These are phyloP conservation scores for Sebastes trivittatus DNA, from an alignment of 2,797 vertebrate genomes.

Conservation along the genomic window DNA sequence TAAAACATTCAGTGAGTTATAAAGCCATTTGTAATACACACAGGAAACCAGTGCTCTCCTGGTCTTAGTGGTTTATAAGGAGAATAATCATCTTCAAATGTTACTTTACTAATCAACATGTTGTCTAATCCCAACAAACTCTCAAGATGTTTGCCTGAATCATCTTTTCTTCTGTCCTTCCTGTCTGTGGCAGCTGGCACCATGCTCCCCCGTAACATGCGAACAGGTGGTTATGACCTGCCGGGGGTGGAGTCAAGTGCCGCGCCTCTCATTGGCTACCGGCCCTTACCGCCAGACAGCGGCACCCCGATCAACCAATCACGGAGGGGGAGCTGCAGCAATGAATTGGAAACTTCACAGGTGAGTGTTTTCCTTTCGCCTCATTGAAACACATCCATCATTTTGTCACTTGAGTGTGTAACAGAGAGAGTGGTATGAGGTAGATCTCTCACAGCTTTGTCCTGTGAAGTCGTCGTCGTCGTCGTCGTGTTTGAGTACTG, in stretches of 20 bases:
- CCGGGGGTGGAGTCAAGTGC: slow-evolving; percentile 79
- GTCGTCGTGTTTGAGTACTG: neutral
- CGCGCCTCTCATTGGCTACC: slow-evolving; percentile 83
- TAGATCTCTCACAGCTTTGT: neutral
- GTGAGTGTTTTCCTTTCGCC: slow-evolving; percentile 55
- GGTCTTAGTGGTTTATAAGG: neutral
- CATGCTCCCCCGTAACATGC: slow-evolving; percentile 82
- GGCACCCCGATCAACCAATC: slow-evolving; percentile 41
- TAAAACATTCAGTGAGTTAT: neutral
- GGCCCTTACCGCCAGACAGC: slow-evolving; percentile 72
- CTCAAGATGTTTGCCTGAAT: neutral
- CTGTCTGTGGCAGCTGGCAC: slow-evolving; percentile 46
- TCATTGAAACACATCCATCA: slow-evolving; percentile 6
- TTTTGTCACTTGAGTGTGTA: neutral
- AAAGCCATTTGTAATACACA: no score
- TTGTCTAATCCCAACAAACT: neutral
- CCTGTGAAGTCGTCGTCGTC: neutral
- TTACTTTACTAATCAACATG: neutral
- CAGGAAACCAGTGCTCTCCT: neutral
- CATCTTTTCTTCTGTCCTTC: neutral
- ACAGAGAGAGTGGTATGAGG: neutral
- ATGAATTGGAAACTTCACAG: slow-evolving; percentile 64
- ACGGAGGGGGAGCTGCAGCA: slow-evolving; percentile 34
- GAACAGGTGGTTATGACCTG: slow-evolving; percentile 77
- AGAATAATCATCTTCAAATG: neutral